Evolutionary conservation across 2,888 invertebrate species (phyloP), one percentile per base, ranked within the genome.

Genomic region (Dryomyza anilis): DNA sequence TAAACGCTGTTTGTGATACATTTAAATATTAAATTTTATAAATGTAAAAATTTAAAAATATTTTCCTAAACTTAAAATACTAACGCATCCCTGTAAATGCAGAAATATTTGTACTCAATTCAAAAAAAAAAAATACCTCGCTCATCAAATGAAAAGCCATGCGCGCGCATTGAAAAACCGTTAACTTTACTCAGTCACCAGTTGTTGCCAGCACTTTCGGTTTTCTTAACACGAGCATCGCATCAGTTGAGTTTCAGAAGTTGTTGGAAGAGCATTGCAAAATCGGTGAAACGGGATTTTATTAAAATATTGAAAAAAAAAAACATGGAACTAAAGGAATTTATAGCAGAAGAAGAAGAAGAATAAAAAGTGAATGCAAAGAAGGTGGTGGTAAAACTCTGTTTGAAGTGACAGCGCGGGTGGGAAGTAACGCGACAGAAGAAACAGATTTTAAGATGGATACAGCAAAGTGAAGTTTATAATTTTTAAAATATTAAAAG

Each of bases 231-330:
- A 10, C 43, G 25, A 43, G 46, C 21, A 62, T 63, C 63, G 53
- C 63, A n/a, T 69, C 65, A 72, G 73, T 73, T 71, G 72, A 73
- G 72, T 70, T 70, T 70, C 67, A 67, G 67, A 70, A 65, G 71
- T 70, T 69, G 71, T 67, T 53, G 29, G 57, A 53, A 43, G 21
- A 57, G 43, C 39, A 62, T 52, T 29, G 23, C 16, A 29, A 53
- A 29, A 30, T 63, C 61, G 67, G 67, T 53, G 52, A 14, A 33
- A 58, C 57, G 46, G 29, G 10, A 45, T 36, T 56, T 29, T 33
- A 21, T 33, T 33, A 5, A 2, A 12, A 23, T 48, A 10, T 19
- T 48, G 23, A 4, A 48, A 48, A 48, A 14, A 7, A 48, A 48
- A 19, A 48, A 19, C 48, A 48, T 21, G n/a, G n/a, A 39, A 39